These are phyloP conservation scores for Drosophila siamana DNA, from an alignment of 2,888 invertebrate species.

Conservation along the genomic window DNA sequence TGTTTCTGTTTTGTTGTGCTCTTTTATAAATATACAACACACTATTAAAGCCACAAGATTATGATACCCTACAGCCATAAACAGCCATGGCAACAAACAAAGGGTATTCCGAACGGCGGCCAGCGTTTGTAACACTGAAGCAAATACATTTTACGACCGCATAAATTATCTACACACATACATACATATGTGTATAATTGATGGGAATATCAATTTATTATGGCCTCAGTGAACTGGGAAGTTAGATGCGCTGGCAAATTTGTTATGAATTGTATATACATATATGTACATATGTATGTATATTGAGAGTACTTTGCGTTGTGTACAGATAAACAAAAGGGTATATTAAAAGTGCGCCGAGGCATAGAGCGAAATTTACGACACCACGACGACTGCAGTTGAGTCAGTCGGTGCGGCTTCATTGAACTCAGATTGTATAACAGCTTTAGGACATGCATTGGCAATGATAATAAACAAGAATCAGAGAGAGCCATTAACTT, in stretches of 20 bases:
- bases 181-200: not conserved
- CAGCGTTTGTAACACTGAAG: not conserved
- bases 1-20: constrained; percentile 10
- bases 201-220: not conserved
- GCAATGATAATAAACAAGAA: too few relatives aligned
- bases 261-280: not conserved
- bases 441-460: too few relatives aligned
- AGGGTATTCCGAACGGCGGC: not conserved
- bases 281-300: too few relatives aligned
- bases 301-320: not conserved
- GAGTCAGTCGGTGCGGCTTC: too few relatives aligned
- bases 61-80: constrained; percentile 14
- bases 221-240: constrained; percentile 1
- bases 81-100: constrained; percentile 6
- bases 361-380: too few relatives aligned
- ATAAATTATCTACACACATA: not conserved
- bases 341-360: too few relatives aligned
- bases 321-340: too few relatives aligned
- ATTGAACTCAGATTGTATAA: too few relatives aligned
- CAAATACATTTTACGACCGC: not conserved
- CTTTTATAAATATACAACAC: constrained; percentile 34
- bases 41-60: constrained; percentile 14
- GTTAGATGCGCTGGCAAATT: not conserved
- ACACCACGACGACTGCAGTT: too few relatives aligned
- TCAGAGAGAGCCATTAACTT: too few relatives aligned